Percentiles rank a stretch among this genome's conserved stretches.
These are phyloP conservation scores for Scotopteryx bipunctaria DNA, from an alignment of 2,888 invertebrate genomes.

Conservation along the genomic window DNA sequence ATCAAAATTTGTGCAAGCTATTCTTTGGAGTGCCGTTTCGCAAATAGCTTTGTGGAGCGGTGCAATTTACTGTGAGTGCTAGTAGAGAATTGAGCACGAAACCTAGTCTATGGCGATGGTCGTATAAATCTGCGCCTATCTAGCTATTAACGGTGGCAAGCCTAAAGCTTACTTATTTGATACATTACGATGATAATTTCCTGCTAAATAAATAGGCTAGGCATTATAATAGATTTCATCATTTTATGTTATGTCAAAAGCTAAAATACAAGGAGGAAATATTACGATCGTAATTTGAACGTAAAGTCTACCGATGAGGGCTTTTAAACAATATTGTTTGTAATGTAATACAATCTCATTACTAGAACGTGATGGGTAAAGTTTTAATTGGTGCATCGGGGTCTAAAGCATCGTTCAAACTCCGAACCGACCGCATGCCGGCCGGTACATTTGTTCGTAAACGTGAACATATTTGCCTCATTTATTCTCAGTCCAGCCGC, in stretches of 20 bases:
- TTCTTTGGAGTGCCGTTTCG: conserved; percentile 44
- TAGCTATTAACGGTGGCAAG: conserved; percentile 10
- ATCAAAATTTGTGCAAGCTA: conserved; percentile 47
- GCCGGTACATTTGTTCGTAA: conserved; percentile 43
- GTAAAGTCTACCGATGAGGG: conserved; percentile 31
- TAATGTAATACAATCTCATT: conserved; percentile 37
- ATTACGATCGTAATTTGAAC: conserved; percentile 26
- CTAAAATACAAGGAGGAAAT: conserved; percentile 31
- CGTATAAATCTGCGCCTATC: conserved; percentile 24
- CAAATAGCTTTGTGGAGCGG: conserved; percentile 41
- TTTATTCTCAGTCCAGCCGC: conserved; percentile 45
- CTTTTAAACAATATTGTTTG: conserved; percentile 38
- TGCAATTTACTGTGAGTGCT: conserved; percentile 46
- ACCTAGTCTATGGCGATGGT: conserved; percentile 18
- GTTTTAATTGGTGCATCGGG: conserved; percentile 64
- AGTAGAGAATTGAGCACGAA: conserved; percentile 34
- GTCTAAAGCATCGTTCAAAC: conserved; percentile 46
- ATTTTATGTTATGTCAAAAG: too few relatives aligned
- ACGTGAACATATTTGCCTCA: conserved; percentile 44
- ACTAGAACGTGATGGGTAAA: conserved; percentile 43
- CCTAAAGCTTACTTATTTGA: conserved; percentile 4
- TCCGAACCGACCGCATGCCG: conserved; percentile 43
- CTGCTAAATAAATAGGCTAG: neutral
- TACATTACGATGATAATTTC: conserved; percentile 2
- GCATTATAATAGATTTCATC: too few relatives aligned